Evolutionary conservation across 2,888 invertebrate genomes (phyloP), one percentile per base, ranked within the genome.

Genomic region (Phortica magna): DNA sequence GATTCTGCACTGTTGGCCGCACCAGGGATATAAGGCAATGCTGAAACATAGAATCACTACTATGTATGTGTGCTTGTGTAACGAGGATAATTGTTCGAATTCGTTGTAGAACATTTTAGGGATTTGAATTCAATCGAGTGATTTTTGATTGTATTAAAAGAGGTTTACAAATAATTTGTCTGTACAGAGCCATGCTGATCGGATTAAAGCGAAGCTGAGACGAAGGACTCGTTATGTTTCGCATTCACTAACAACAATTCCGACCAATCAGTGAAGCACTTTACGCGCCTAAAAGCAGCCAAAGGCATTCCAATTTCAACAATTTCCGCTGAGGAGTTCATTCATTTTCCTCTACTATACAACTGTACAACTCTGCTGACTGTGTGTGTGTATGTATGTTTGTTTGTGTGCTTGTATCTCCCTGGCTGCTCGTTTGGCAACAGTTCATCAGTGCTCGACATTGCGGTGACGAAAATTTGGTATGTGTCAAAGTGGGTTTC

Each of bases 241-340:
- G 3, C 48, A 48, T 48, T 48, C 76, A 75, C 67, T 17, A 10
- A 43, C 74, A 59, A 17, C 73, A 74, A 79, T 57, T 75, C 76
- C 43, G 64, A 64, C 67, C 48, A 73, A 77, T 74, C 55, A 65
- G 70, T 41, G 67, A 73, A 77, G 72, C 82, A 79, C 77, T 83
- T 74, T 83, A 78, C 61, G 43, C 64, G 71, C 75, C 39, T 74
- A 48, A 48, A 48, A 75, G 73, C 78, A 77, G 83, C 77, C 81
- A 75, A 78, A 76, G 79, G 78, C 76, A 81, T 75, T 81, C 80
- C 73, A 80, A 78, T 73, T 76, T 57, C 75, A 76, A 78, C 79
- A 78, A 75, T 80, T 83, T 74, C 78, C 77, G 77, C 77, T 61
- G 75, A 65, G 61, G 12, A 77, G 74, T 77, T 77, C 74, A 59